Base-by-base conservation (phyloP, 2,113 vertebrate genomes). In the Pseudorectes ferrugineus region DNA sequence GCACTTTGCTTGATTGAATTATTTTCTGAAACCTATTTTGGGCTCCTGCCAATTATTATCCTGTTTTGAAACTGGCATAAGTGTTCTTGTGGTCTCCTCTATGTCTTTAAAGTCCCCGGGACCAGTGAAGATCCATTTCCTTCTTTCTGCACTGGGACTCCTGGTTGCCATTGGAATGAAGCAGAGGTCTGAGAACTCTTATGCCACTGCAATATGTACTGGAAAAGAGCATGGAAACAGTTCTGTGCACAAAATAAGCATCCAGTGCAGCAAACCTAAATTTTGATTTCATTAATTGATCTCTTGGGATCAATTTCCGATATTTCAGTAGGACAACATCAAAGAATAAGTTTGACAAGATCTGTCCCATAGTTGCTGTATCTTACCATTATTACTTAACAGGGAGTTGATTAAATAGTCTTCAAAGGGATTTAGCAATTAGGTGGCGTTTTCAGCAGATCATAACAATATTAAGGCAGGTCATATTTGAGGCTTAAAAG, bases 341-440 rank as follows among this genome's bases (percentile, higher is more conserved):
- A 92, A 89, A 94, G 84, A 92, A 16, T 58, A 85, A 88, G 35
- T 76, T 89, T 76, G 81, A 85, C 62, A 88, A 74, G 71, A 58
- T 76, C 85, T 83, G 11, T 76, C 85, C 57, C 31, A 14, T 31
- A 84, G 57, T 89, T 26, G 3, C 66, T 94, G 14, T 93, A 43
- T 91, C 78, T 76, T 83, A 33, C 28, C 31, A 17, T 88, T 88
- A 76, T 81, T 85, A 58, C 58, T 89, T 94, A 83, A 85, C 35
- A 78, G 49, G 33, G 63, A 79, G 54, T 89, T 91, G 78, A 85
- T 95, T 82, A 94, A 85, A 66, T 65, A 85, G 46, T 93, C 77
- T 96, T 96, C 87, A 95, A 95, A 95, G 62, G 42, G 58, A 65
- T 82, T 75, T 87, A 65, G 54, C 38, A 91, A 57, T 48, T 58